Conservation (phyloP, 1,140 invertebrate genomes). For the Dermatophagoides farinae region DNA sequence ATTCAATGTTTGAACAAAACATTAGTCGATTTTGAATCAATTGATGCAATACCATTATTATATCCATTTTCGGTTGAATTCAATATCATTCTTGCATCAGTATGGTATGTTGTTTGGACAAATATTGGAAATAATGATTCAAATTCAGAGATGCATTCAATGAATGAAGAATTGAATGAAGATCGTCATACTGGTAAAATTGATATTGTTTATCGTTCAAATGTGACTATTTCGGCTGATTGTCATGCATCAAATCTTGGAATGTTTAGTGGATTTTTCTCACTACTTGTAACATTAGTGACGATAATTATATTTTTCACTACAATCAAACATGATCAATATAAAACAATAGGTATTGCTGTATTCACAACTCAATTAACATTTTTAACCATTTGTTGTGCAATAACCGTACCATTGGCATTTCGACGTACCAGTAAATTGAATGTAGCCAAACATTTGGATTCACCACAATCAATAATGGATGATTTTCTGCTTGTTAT, state of each 20-base stretch:
- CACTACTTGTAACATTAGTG: constrained; percentile 39
- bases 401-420: constrained; percentile 29
- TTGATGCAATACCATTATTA: constrained; percentile 30
- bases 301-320: constrained; percentile 46
- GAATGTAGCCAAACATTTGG: constrained; percentile 28
- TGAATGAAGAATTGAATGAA: constrained; percentile 16
- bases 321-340: constrained; percentile 30
- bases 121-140: constrained; percentile 34
- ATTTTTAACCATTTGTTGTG: constrained; percentile 29
- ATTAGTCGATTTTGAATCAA: constrained; percentile 13
- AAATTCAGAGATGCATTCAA: background rate
- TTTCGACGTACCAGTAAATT: constrained; percentile 37
- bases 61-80: constrained; percentile 53
- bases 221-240: constrained; percentile 42
- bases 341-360: constrained; percentile 19
- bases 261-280: constrained; percentile 40
- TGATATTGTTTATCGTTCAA: constrained; percentile 26
- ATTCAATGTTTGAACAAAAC: constrained; percentile 7
- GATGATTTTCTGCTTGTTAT: constrained; percentile 47
- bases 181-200: constrained; percentile 7
- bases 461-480: constrained; percentile 34
- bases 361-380: constrained; percentile 10
- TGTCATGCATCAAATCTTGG: constrained; percentile 49
- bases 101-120: constrained; percentile 47
- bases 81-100: constrained; percentile 46